Evolutionary conservation across 2,797 vertebrate genomes (phyloP), one percentile per base, ranked within the genome.

Genomic region (Sebastes minor): DNA sequence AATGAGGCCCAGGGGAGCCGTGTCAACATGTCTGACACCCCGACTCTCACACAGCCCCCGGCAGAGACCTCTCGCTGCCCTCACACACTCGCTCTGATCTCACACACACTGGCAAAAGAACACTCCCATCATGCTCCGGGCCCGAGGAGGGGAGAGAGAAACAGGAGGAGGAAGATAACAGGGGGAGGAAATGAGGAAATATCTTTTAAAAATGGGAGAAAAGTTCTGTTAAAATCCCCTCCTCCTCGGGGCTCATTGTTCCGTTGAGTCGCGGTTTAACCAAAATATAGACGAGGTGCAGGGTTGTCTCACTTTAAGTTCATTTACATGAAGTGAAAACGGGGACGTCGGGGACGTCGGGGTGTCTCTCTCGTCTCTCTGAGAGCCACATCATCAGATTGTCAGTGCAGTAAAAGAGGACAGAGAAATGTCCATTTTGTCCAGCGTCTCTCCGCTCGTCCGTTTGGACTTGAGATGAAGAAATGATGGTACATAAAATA

Each of bases 341-440:
- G 8, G 35, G 28, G n/a, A 42, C 27, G 46, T 16, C 53, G 4
- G 42, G 61, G 59, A 57, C 8, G 5, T 49, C 10, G 3, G 9
- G 6, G 22, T 46, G 69, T 71, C 23, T 85, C 42, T 49, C 28
- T 35, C 35, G 27, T 64, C 38, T 76, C 76, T 74, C 76, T 38
- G 46, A 80, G 71, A 75, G 78, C 72, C 63, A 63, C 72, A 38
- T 65, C 78, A 84, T 46, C 49, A 52, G 94, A 95, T 95, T 95
- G 94, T 95, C 94, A 90, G 83, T 88, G 91, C 84, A 89, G 90
- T 85, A 75, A 81, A 72, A 79, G 79, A 80, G 73, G 82, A 91
- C 75, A 86, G 33, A 84, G 35, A 65, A 61, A 60, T 55, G 30
- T 57, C 35, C 35, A 38, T 38, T 38, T 46, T 33, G 16, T 85